Evolutionary conservation across 2,797 vertebrate species (phyloP).

Genomic region (Enteromius treurensis): DNA sequence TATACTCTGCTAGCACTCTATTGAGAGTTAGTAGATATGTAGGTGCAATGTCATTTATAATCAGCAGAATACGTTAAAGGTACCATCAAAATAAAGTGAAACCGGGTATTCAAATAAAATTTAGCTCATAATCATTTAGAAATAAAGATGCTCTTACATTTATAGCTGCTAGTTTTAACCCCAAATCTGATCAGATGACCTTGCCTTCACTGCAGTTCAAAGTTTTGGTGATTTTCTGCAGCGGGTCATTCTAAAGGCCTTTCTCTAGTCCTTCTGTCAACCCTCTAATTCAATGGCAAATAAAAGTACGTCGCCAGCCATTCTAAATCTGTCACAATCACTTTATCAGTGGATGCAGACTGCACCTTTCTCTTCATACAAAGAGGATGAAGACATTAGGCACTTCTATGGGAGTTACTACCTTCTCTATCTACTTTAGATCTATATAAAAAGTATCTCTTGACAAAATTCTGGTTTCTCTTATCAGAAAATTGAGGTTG

Average conservation of each 20-base stretch:
- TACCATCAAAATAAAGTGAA: too few species aligned
- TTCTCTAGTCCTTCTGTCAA: constrained; percentile 16
- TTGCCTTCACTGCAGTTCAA: constrained; percentile 32
- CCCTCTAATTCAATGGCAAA: constrained; percentile 64
- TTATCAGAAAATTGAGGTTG: constrained; percentile 83
- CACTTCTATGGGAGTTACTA: constrained; percentile 71
- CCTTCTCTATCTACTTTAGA: constrained; percentile 69
- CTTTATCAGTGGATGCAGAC: constrained; percentile 63
- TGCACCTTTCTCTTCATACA: constrained; percentile 64
- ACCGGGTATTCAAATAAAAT: not conserved
- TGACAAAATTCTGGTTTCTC: constrained; percentile 75
- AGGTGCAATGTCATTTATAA: too few species aligned
- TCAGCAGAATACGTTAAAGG: too few species aligned
- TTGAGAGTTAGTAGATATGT: too few species aligned
- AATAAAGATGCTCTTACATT: not conserved
- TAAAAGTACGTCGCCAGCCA: constrained; percentile 54
- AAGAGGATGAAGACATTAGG: constrained; percentile 63
- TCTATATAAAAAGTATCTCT: constrained; percentile 79
- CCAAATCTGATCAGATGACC: not conserved
- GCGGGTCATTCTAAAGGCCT: constrained; percentile 42
- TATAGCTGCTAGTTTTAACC: not conserved
- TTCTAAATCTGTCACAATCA: constrained; percentile 68
- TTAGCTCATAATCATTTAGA: not conserved
- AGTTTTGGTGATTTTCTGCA: constrained; percentile 37
- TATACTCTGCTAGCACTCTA: too few species aligned